These are phyloP conservation scores for Cathartes aura DNA, from an alignment of 2,113 vertebrate species.

Conservation along the genomic window DNA sequence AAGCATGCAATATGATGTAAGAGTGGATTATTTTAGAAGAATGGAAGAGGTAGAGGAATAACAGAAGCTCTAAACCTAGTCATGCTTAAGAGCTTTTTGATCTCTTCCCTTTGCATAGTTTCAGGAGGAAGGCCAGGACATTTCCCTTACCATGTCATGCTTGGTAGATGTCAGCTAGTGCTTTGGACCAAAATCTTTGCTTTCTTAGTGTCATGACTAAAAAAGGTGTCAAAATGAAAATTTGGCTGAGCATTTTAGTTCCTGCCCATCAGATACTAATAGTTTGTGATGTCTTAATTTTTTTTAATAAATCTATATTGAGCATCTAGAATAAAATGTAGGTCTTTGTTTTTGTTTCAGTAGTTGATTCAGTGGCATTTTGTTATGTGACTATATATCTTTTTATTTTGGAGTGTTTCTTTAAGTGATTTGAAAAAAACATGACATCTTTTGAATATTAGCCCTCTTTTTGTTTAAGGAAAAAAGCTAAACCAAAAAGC, in stretches of 20 bases:
- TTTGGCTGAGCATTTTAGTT: background rate
- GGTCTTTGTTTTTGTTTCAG: background rate
- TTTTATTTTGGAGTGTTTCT: background rate
- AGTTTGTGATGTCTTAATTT: background rate
- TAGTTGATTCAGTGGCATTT: background rate
- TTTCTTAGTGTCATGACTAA: background rate
- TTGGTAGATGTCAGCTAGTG: background rate
- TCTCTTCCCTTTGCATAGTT: background rate
- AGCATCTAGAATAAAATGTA: background rate
- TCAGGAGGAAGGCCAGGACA: background rate
- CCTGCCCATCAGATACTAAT: background rate
- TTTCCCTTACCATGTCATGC: background rate
- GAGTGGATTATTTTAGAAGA: background rate
- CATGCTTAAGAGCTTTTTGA: background rate
- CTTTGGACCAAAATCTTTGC: background rate
- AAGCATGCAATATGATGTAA: background rate
- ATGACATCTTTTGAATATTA: background rate
- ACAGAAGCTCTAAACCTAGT: background rate
- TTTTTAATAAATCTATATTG: background rate
- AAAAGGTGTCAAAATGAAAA: background rate
- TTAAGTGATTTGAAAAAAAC: background rate
- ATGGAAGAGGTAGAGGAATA: background rate
- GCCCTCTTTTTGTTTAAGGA: background rate
- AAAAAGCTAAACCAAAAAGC: background rate
- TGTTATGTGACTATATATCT: background rate